Evolutionary conservation across 92 coral and sea anemone species (phyloP).

Genomic region (Porites evermanni): DNA sequence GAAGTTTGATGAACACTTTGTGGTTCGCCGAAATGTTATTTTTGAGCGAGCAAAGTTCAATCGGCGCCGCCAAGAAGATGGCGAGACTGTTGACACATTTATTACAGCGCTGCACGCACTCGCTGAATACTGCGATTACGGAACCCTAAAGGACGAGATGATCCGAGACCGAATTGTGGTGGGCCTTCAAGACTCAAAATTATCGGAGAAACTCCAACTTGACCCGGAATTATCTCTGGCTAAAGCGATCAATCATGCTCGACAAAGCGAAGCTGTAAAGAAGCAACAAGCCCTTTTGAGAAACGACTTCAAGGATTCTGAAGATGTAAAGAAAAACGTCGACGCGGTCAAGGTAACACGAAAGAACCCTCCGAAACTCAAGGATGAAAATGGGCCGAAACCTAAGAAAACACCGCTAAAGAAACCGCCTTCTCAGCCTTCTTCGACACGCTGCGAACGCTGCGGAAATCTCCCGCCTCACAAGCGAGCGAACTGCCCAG

Average conservation of each 20-base stretch:
- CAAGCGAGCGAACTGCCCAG: slow-evolving; percentile 53
- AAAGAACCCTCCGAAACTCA: neutral
- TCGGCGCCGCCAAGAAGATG: slow-evolving; percentile 48
- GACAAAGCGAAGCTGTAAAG: slow-evolving; percentile 51
- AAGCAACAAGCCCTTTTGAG: slow-evolving; percentile 48
- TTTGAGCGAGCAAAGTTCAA: slow-evolving; percentile 57
- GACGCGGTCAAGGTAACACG: slow-evolving; percentile 33
- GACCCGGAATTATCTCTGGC: slow-evolving; percentile 51
- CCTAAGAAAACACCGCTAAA: neutral
- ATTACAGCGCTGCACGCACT: slow-evolving; percentile 1
- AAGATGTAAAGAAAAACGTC: slow-evolving; percentile 6
- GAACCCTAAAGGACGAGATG: slow-evolving; percentile 43
- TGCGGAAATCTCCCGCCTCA: slow-evolving; percentile 37
- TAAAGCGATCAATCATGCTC: slow-evolving; percentile 53
- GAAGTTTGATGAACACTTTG: neutral
- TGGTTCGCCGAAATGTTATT: slow-evolving; percentile 2
- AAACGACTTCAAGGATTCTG: slow-evolving; percentile 38
- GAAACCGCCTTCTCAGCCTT: too few species aligned
- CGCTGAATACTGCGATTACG: slow-evolving; percentile 27
- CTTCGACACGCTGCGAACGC: slow-evolving; percentile 1
- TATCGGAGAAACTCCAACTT: slow-evolving; percentile 61
- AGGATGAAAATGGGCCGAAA: neutral
- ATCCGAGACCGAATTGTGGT: slow-evolving; percentile 67
- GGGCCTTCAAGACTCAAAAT: slow-evolving; percentile 60
- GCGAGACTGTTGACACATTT: slow-evolving; percentile 40